Evolutionary conservation across 2,888 invertebrate genomes (phyloP), one percentile per base, ranked within the genome.

Genomic region (Heliconius hortense): DNA sequence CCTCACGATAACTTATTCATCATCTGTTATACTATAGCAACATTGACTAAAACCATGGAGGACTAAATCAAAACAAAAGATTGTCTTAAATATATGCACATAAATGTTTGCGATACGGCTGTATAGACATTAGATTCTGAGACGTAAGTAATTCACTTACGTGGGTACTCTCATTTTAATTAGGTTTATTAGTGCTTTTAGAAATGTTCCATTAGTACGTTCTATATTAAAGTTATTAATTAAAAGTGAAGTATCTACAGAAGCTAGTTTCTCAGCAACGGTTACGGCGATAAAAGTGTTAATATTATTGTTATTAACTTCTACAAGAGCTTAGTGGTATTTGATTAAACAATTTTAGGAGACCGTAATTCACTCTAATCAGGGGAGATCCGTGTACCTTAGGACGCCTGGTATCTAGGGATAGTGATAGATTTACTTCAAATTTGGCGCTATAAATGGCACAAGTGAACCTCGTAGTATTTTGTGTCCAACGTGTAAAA

Each of bases 141-240:
- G 21, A 68, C 35, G 11, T 56, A 64, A 64, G 31, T 35, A 31
- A 35, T 35, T 15, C 69, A 35, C n/a, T 69, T 56, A 69, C n/a
- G 69, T 13, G 24, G 31, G 35, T 69, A 69, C 69, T 62, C 39
- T 35, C 13, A 11, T 63, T 48, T 8, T 69, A 74, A 69, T 74
- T 63, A 74, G 63, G 35, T 74, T 53, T 69, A 63, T 69, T 74
- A 74, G 43, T 48, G 67, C 68, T 63, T 31, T 53, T 35, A 60
- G 60, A 21, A 68, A 69, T 21, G 48, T 74, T 63, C 69, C 48
- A 63, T 68, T 73, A 60, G 48, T 56, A 39, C 26, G 66, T 35
- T 53, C 35, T 69, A 69, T 35, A 35, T 56, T 56, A 69, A 69
- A 69, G n/a, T 24, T 24, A 69, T 53, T 69, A 35, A 31, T 31